Conservation (phyloP, 2,888 invertebrate species). For the Tholera decimalis region DNA sequence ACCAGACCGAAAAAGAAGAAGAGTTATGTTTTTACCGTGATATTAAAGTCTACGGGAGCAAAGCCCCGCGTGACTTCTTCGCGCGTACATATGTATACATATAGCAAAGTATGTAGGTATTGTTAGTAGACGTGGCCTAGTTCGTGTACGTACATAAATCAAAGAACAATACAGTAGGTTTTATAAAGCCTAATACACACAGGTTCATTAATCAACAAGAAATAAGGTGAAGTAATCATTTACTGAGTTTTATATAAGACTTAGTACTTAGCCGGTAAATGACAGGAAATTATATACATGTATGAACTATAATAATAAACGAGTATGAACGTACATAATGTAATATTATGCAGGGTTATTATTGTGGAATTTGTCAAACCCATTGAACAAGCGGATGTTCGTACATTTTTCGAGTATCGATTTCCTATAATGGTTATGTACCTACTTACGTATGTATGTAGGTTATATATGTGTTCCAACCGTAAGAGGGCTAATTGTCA, state of each 20-base stretch:
- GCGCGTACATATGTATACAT: conserved; percentile 34
- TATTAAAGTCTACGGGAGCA: too few relatives aligned
- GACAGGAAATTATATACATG: conserved; percentile 62
- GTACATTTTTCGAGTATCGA: conserved; percentile 10
- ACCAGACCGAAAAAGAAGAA: too few relatives aligned
- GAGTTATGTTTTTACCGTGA: too few relatives aligned
- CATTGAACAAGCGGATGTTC: conserved; percentile 31
- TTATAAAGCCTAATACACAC: conserved; percentile 27
- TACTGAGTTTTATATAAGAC: conserved; percentile 53
- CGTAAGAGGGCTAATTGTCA: too few relatives aligned
- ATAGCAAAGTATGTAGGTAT: conserved; percentile 12
- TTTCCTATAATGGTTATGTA: background rate
- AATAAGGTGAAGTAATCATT: conserved; percentile 53
- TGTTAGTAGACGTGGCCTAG: conserved; percentile 1
- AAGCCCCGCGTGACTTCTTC: too few relatives aligned
- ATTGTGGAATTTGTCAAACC: conserved; percentile 38
- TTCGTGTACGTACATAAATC: conserved; percentile 26
- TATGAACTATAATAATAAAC: conserved; percentile 46
- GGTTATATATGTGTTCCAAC: too few relatives aligned
- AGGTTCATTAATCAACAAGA: conserved; percentile 49
- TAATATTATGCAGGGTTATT: conserved; percentile 21
- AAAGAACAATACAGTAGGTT: conserved; percentile 36
- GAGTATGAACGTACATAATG: conserved; percentile 7
- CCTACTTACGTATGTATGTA: background rate
- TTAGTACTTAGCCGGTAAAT: conserved; percentile 33